Evolutionary conservation across 2,888 invertebrate genomes (phyloP), one percentile per base, ranked within the genome.

Genomic region (Muscina levida): DNA sequence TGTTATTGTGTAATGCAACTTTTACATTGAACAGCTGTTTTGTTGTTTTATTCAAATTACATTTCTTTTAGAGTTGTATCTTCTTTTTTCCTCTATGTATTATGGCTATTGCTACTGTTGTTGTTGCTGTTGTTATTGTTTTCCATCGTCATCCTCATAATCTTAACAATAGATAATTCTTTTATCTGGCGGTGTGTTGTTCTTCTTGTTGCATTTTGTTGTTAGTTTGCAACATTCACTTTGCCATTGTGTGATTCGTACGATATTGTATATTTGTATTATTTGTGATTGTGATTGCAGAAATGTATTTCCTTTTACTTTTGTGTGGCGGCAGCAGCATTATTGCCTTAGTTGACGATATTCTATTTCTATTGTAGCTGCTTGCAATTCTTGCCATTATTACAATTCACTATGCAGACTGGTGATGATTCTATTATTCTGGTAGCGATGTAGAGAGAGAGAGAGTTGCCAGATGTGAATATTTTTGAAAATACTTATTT

Each of bases 21-120:
- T 65, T 74, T 74, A 37, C 51, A 71, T 77, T 72, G 59, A 65
- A n/a, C 82, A 72, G 74, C 68, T 82, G 74, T 67, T 77, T 6
- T 53, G 11, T 3, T 44, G 46, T 68, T 48, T 72, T 53, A 71
- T 59, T 57, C 65, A 42, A 22, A 74, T 48, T 39, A 57, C 17
- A 70, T 67, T 46, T 56, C 37, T n/a, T 24, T 56, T 48, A 15
- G 31, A 59, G 22, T 59, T 67, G 10, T 53, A 39, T 66, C 24
- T 53, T 70, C 53, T 6, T 44, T 17, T 66, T 70, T 56, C 22
- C n/a, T 22, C 44, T 5, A 22, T 71, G 51, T 53, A 13, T 42
- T n/a, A n/a, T n/a, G n/a, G n/a, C n/a, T n/a, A n/a, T n/a, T n/a
- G n/a, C n/a, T n/a, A n/a, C n/a, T n/a, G n/a, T n/a, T n/a, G n/a